Evolutionary conservation across 1,140 invertebrate genomes (phyloP), one percentile per base, ranked within the genome.

Genomic region (Sycophila sp.): DNA sequence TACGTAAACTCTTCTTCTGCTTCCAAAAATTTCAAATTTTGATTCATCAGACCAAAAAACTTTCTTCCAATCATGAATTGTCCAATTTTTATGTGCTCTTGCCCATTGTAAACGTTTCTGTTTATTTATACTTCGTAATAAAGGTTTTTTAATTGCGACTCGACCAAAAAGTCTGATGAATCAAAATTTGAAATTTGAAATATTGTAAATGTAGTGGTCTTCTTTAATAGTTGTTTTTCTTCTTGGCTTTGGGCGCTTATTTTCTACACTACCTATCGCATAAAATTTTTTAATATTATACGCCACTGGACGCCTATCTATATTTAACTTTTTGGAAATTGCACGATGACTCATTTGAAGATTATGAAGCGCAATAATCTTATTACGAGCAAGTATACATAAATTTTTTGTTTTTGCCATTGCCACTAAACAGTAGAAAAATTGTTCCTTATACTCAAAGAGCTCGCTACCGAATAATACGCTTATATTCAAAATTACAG

Each of bases 101-200:
- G 65, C 71, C 49, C 42, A 73, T 34, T 64, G 59, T 36, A 73
- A 42, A 47, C 51, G 58, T 58, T 69, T 73, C 42, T 36, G 30
- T 66, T 47, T 72, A 40, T 55, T 40, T 8, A 53, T 30, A 62
- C 17, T 13, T 13, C 58, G 32, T 34, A 66, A 66, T n/a, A 60
- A 42, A 51, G 62, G 55, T 49, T 71, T 71, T 24, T 26, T 58
- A 13, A 58, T 19, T 32, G 5, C 55, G 11, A 58, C 24, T n/a
- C 55, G 28, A 32, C 55, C 55, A 34, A 32, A 32, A 58, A 58
- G 55, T 32, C 55, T 30, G 15, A n/a, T n/a, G n/a, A n/a, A n/a
- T n/a, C n/a, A n/a, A n/a, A n/a, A n/a, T n/a, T n/a, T n/a, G n/a
- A n/a, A n/a, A n/a, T n/a, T n/a, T n/a, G n/a, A n/a, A n/a, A n/a